Evolutionary conservation across 2,797 vertebrate genomes (phyloP).

Genomic region (Hoplostethus mediterraneus): DNA sequence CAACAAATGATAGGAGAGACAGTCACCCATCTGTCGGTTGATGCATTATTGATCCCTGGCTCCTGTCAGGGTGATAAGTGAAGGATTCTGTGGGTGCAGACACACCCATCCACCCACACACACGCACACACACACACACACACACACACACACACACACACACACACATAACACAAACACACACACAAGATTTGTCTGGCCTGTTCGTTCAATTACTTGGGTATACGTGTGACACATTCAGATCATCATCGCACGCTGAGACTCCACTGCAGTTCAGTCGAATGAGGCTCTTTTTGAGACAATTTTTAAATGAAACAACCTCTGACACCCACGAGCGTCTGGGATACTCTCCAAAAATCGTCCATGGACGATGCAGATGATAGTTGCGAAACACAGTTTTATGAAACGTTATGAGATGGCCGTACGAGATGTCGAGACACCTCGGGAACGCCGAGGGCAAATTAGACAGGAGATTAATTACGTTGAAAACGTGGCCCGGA

Average conservation of each 20-base stretch:
- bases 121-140: constrained; percentile 24
- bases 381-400: constrained; percentile 36
- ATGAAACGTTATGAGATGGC: constrained; percentile 47
- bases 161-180: neutral
- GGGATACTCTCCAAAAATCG: constrained; percentile 6
- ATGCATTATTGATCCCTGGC: constrained; percentile 81
- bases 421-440: constrained; percentile 61
- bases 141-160: constrained; percentile 24
- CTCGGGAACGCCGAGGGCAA: constrained; percentile 53
- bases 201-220: constrained; percentile 26
- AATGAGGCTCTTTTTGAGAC: constrained; percentile 24
- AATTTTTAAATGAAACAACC: constrained; percentile 25
- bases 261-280: constrained; percentile 14
- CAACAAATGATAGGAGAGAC: constrained; percentile 73
- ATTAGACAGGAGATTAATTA: constrained; percentile 75
- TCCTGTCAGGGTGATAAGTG: constrained; percentile 74
- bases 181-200: neutral
- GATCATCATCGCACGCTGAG: constrained; percentile 15
- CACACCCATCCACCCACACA: constrained; percentile 16
- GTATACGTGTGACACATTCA: constrained; percentile 11
- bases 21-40: constrained; percentile 76
- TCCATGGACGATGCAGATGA: constrained; percentile 45
- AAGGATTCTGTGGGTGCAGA: constrained; percentile 57
- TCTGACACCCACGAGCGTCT: neutral
- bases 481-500: constrained; percentile 48